Base-by-base conservation (phyloP, 2,113 vertebrate species). In the Brachypodius melanocephalos region DNA sequence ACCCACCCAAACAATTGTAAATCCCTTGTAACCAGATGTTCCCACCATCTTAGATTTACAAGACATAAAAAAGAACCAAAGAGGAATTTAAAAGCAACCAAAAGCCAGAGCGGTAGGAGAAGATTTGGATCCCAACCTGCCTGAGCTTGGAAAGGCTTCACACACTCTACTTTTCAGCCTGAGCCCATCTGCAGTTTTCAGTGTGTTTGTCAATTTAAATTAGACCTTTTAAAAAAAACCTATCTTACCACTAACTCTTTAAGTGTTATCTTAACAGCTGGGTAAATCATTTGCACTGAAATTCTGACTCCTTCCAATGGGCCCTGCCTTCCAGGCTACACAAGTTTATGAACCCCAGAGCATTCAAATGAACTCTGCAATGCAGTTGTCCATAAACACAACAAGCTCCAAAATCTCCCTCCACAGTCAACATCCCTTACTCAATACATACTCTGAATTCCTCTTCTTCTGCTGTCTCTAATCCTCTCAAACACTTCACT, bases 101-200 rank as follows among this genome's bases (percentile, higher is more conserved):
- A 85, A 91, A 89, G 22, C 52, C 74, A 88, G 82, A 76, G 83
- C 3, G 14, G 74, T 54, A 89, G 54, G 36, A 87, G 29, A 87
- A 88, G 19, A 20, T 76, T 90, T 89, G 63, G 34, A 94, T 78
- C 51, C 34, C 88, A 90, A 85, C 22, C 74, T 87, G 71, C 48
- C 62, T 72, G 17, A 89, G 85, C 42, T 71, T 89, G 74, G 85
- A 93, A 94, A 87, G 45, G 13, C 74, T 93, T 94, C 75, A 85
- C 17, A 58, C 9, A 12, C 22, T 25, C 36, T 17, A 24, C 36
- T 68, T 55, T 82, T 52, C 42, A 45, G 31, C 49, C 61, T 73
- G 15, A 88, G 58, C 42, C n/a, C 57, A 72, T 68, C 40, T 78
- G 48, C 43, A 78, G 32, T 48, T 91, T 74, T 67, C 76, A 87